Evolutionary conservation across 2,888 invertebrate genomes (phyloP), one percentile per base, ranked within the genome.

Genomic region (Agrochola lychnidis): DNA sequence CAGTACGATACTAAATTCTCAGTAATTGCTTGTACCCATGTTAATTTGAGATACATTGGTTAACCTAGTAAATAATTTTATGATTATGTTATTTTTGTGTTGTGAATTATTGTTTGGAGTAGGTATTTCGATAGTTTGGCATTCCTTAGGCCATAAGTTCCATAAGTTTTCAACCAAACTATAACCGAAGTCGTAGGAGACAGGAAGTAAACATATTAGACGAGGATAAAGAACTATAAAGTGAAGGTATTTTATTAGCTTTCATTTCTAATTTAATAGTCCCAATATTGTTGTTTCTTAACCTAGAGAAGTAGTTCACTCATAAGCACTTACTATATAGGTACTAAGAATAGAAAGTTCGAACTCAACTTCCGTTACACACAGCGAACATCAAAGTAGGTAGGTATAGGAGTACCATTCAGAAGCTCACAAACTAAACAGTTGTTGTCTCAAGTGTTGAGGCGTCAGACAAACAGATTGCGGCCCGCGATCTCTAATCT

Each of bases 401-500:
- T 30, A 67, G 42, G 10, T 19, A 25, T 19, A 45, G 0, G 4
- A 59, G 22, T 40, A 45, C 53, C 56, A 62, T 40, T 73, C 40
- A 30, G 56, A 70, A 79, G 19, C 69, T 69, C 40, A 62, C 63
- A 76, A 81, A 81, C 70, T 70, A 85, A 86, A 77, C 80, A 83
- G 79, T 70, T 73, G 70, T 79, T 73, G 71, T 70, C 22, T 59
- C 63, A 72, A 78, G 57, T 70, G 30, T 76, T 45, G 68, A 51
- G 71, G 56, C 69, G 73, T 77, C 67, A 76, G 81, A 75, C 69
- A 76, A 73, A 68, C 76, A 74, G 76, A 82, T 84, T 78, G 79
- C 36, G 22, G 22, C 51, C 45, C 72, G 56, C 64, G 67, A 51
- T 22, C 57, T 81, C 83, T 85, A 84, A 90, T 90, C 86, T 89